These are phyloP conservation scores for Holacanthus passer DNA, from an alignment of 2,113 vertebrate species.

Conservation along the genomic window DNA sequence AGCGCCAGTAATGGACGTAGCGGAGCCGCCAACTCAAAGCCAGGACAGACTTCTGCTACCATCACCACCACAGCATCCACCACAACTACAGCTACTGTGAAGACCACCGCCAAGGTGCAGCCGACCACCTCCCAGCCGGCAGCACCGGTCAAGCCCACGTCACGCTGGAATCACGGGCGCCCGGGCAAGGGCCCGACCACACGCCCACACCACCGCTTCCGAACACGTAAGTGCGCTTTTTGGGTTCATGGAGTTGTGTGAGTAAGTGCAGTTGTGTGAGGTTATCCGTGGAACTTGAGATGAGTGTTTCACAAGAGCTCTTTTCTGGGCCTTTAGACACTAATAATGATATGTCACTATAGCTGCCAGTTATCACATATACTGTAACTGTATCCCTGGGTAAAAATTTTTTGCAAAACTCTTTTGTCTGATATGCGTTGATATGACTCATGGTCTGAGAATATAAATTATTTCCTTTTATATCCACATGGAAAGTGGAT, in stretches of 20 bases:
- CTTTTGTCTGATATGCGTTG: slow-evolving; percentile 41
- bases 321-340: slow-evolving; percentile 14
- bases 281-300: slow-evolving; percentile 22
- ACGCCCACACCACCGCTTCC: slow-evolving; percentile 84
- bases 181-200: slow-evolving; percentile 80
- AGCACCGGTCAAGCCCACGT: slow-evolving; percentile 78
- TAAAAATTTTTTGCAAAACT: slow-evolving; percentile 22
- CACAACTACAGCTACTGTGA: slow-evolving; percentile 66
- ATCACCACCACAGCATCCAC: slow-evolving; percentile 54
- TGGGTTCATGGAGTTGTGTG: slow-evolving; percentile 8
- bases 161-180: slow-evolving; percentile 82
- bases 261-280: slow-evolving; percentile 34
- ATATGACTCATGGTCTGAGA: slow-evolving; percentile 59
- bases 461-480: slow-evolving; percentile 59
- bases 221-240: slow-evolving; percentile 79
- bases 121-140: slow-evolving; percentile 68
- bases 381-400: slow-evolving; percentile 11
- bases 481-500: slow-evolving; percentile 73
- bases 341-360: slow-evolving; percentile 23
- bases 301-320: slow-evolving; percentile 40
- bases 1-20: slow-evolving; percentile 69
- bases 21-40: slow-evolving; percentile 73
- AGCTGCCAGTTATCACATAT: slow-evolving; percentile 32
- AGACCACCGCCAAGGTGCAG: slow-evolving; percentile 64
- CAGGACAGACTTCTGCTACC: slow-evolving; percentile 66